phyloP scores from a whole-genome alignment of 2,888 invertebrate genomes.

The Ophioninae sp. region DNA sequence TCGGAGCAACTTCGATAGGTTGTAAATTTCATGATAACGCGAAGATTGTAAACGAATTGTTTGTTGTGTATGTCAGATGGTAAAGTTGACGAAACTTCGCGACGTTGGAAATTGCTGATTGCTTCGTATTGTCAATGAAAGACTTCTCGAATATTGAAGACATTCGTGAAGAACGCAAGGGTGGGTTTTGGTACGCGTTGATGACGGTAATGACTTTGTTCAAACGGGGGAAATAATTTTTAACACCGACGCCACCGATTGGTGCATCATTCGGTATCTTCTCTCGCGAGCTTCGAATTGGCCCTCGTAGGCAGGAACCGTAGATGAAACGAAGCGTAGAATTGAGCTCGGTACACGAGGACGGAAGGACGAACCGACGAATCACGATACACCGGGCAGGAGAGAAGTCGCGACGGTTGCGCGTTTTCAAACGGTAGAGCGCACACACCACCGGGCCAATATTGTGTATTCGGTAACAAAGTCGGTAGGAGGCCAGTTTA shows the following conservation, averaged over 20 bases:
- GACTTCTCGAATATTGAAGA: not conserved
- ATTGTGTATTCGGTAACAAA: constrained; percentile 54
- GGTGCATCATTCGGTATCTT: constrained; percentile 9
- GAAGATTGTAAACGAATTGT: too few relatives aligned
- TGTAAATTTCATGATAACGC: too few relatives aligned
- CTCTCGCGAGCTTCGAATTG: constrained; percentile 9
- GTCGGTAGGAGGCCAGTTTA: constrained; percentile 67
- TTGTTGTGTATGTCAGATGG: too few relatives aligned
- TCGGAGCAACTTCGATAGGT: not conserved
- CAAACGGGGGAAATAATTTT: not conserved
- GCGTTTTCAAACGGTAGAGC: constrained; percentile 54
- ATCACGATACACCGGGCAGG: constrained; percentile 60
- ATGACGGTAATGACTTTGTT: not conserved
- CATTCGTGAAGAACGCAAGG: too few relatives aligned
- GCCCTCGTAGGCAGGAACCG: constrained; percentile 10
- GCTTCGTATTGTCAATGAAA: too few relatives aligned
- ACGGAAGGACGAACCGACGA: constrained; percentile 60
- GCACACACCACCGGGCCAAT: constrained; percentile 47
- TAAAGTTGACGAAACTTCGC: too few relatives aligned
- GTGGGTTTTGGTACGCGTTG: constrained; percentile 9
- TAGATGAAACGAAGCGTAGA: constrained; percentile 53
- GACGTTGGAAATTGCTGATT: too few relatives aligned
- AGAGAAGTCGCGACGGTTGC: constrained; percentile 48
- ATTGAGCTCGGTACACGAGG: constrained; percentile 50
- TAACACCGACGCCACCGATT: not conserved